Base-by-base conservation (phyloP, 2,113 vertebrate species). In the Grallaria varia region DNA sequence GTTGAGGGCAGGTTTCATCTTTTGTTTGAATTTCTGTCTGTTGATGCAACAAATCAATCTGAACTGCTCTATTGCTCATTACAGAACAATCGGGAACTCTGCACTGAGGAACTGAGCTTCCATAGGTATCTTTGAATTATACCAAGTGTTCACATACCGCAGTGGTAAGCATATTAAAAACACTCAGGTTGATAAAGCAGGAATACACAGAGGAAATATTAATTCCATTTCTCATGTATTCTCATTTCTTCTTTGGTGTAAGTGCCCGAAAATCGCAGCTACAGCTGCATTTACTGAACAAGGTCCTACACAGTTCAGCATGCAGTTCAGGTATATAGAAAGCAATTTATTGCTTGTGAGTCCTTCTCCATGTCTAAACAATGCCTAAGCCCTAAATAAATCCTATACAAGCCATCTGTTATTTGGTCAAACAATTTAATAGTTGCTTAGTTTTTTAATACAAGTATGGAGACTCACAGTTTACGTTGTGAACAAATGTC, bases 41-140 rank as follows among this genome's bases (percentile, higher is more conserved):
- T 93, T 93, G 50, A 78, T 86, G 52, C 76, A 92, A 49, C 53
- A 81, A 74, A 86, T 90, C 73, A 64, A 67, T 77, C 83, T 93
- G 35, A 84, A 74, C 49, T 62, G 79, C 58, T 76, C 79, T 81
- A 53, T 56, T 85, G 55, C 59, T 83, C 39, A 39, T 73, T 91
- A 50, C 42, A 49, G 78, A 96, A 78, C 58, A 81, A 74, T 16
- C 71, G 53, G 40, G 73, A 89, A 52, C 60, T 93, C 35, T 59
- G 39, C 47, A 27, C 60, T 63, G 56, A 78, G 44, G 52, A 87
- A 81, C 60, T 63, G 72, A 95, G 39, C 6, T 89, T 80, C 60
- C 40, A 3, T 27, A 52, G 23, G 56, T 82, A 90, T 68, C 33
- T 87, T 89, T 89, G 56, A 91, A 89, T 87, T 53, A 84, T 8